Evolutionary conservation across 1,140 invertebrate species (phyloP).

Genomic region (Grapholita molesta): DNA sequence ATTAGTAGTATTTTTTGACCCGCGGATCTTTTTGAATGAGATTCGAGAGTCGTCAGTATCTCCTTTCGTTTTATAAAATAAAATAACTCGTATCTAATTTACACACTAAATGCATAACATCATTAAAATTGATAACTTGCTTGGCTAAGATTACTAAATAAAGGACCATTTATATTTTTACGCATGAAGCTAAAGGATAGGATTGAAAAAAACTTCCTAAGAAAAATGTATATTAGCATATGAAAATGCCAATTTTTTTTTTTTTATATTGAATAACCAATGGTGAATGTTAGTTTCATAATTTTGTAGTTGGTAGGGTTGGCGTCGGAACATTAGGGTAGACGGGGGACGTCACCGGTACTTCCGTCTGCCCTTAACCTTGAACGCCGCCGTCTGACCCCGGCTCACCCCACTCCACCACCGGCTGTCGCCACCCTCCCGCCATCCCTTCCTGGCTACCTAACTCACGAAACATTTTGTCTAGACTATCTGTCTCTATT

Average conservation of each 20-base stretch:
- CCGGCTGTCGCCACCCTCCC: slow-evolving; percentile 24
- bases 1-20: too few species aligned
- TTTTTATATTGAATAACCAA: not conserved
- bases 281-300: not conserved
- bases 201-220: too few species aligned
- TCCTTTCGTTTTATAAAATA: too few species aligned
- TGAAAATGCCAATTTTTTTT: not conserved
- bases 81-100: too few species aligned
- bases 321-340: not conserved
- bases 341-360: not conserved
- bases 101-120: too few species aligned
- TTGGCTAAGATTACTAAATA: too few species aligned
- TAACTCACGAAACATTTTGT: slow-evolving; percentile 16
- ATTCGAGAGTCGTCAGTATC: too few species aligned
- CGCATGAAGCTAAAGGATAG: too few species aligned
- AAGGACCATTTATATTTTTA: too few species aligned
- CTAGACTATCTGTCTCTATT: slow-evolving; percentile 17
- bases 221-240: too few species aligned
- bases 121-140: too few species aligned
- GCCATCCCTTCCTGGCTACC: slow-evolving; percentile 27
- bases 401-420: slow-evolving; percentile 18
- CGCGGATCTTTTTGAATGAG: too few species aligned
- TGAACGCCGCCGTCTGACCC: slow-evolving; percentile 68
- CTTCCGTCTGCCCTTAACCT: slow-evolving; percentile 59
- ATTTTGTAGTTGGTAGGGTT: not conserved